Percentiles rank a stretch among this genome's conserved stretches.
These are phyloP conservation scores for Paragorgia papillata DNA, from an alignment of 92 coral and sea anemone species.

Conservation along the genomic window DNA sequence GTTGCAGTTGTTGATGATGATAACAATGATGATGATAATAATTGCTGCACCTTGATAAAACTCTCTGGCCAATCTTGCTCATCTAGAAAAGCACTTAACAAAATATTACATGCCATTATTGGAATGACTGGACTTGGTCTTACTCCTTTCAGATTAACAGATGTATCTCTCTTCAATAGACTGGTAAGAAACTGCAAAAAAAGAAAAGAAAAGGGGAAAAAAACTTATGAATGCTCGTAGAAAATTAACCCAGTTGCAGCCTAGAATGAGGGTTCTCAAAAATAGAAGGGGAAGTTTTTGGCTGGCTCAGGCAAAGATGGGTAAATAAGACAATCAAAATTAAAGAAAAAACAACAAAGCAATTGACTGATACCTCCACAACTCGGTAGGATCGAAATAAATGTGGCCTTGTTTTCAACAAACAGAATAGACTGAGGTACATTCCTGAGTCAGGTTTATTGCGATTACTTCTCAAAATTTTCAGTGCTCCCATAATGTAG, in stretches of 20 bases:
- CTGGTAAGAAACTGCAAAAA: constrained; percentile 79
- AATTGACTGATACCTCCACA: constrained; percentile 71
- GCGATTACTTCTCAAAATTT: constrained; percentile 72
- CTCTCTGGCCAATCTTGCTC: constrained; percentile 96
- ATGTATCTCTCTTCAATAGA: constrained; percentile 80
- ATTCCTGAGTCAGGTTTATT: constrained; percentile 80
- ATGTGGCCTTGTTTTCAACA: constrained; percentile 85
- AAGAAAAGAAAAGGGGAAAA: neutral
- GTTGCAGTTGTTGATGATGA: no score
- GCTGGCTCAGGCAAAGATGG: no score
- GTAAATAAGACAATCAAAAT: no score
- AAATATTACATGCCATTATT: constrained; percentile 87
- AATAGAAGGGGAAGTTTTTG: no score
- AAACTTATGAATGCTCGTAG: no score
- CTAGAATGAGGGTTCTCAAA: no score
- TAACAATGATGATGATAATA: no score
- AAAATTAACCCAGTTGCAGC: no score
- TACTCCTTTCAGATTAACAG: constrained; percentile 71
- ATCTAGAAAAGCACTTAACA: constrained; percentile 84
- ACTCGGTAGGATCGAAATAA: constrained; percentile 70
- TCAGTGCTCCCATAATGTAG: constrained; percentile 84
- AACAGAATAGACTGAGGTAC: constrained; percentile 67
- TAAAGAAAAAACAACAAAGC: neutral
- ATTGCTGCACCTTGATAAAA: constrained; percentile 80
- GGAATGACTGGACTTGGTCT: constrained; percentile 80